A percentile compares a stretch with the other conserved stretches of the same genome.
These are phyloP conservation scores for Gobiocypris rarus DNA, from an alignment of 2,113 vertebrate genomes.

Conservation along the genomic window DNA sequence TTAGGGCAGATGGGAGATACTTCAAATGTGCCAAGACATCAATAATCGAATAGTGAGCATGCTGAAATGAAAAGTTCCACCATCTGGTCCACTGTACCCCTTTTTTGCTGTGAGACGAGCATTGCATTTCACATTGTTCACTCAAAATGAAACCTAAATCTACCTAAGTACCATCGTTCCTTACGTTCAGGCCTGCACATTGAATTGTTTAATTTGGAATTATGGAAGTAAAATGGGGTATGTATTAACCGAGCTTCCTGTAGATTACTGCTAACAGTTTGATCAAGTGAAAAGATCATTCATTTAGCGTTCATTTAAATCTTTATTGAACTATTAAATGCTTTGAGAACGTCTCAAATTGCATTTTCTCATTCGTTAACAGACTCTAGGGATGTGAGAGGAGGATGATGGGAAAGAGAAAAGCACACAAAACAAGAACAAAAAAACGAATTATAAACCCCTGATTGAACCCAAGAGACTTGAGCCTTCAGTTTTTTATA, in stretches of 20 bases:
- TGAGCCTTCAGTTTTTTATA: neutral
- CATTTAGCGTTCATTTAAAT: neutral
- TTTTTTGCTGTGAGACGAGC: neutral
- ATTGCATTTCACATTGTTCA: neutral
- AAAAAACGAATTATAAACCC: too few relatives aligned
- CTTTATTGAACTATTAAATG: neutral
- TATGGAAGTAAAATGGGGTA: neutral
- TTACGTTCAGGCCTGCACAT: neutral
- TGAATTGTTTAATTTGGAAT: neutral
- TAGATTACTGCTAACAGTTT: neutral
- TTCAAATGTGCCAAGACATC: slow-evolving; percentile 42
- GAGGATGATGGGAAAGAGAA: neutral
- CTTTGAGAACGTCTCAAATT: neutral
- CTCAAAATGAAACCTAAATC: slow-evolving; percentile 2
- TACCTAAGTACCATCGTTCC: neutral
- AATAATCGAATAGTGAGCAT: slow-evolving; percentile 50
- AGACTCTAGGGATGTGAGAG: neutral
- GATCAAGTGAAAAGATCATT: neutral
- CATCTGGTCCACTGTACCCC: slow-evolving; percentile 18
- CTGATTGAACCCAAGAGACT: neutral
- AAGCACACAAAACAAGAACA: neutral
- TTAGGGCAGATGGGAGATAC: slow-evolving; percentile 44
- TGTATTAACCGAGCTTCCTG: neutral
- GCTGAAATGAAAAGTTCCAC: slow-evolving; percentile 16
- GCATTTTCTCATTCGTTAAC: neutral